Evolutionary conservation across 2,797 vertebrate species (phyloP).

Genomic region (Natrix natrix): DNA sequence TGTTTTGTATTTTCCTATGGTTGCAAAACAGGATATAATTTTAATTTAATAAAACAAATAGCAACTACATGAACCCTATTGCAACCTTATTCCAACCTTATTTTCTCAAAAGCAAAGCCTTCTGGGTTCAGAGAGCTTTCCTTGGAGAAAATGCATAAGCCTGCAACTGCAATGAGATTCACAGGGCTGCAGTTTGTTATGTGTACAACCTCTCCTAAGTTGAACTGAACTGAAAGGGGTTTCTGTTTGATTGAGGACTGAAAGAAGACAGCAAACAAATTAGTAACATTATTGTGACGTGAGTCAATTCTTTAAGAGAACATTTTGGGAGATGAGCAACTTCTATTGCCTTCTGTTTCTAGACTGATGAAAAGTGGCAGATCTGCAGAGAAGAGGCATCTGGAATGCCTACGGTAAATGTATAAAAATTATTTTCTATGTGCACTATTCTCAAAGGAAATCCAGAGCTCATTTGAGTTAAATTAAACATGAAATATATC

Average conservation of each 20-base stretch:
- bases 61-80: not conserved
- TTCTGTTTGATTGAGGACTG: slow-evolving; percentile 28
- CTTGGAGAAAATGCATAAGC: not conserved
- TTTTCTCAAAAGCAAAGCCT: not conserved
- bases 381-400: slow-evolving; percentile 47
- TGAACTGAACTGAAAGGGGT: slow-evolving; percentile 8
- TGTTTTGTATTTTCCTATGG: not conserved
- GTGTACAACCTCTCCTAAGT: accelerated
- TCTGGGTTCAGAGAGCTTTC: not conserved
- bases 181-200: not conserved
- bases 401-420: slow-evolving; percentile 45
- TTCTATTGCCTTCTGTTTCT: slow-evolving; percentile 47
- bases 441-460: slow-evolving; percentile 46
- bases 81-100: not conserved
- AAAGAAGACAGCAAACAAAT: slow-evolving; percentile 19
- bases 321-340: slow-evolving; percentile 17
- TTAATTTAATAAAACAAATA: not conserved
- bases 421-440: slow-evolving; percentile 39
- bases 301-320: slow-evolving; percentile 34
- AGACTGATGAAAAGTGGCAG: slow-evolving; percentile 40
- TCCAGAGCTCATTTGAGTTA: slow-evolving; percentile 43
- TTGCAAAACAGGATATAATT: not conserved
- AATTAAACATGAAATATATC: slow-evolving; percentile 55
- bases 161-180: not conserved
- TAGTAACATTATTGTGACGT: slow-evolving; percentile 34